Percentiles rank a stretch among this genome's conserved stretches.
Evolutionary conservation across 2,797 vertebrate genomes (phyloP).

Genomic region (Telmatherina bonti): DNA sequence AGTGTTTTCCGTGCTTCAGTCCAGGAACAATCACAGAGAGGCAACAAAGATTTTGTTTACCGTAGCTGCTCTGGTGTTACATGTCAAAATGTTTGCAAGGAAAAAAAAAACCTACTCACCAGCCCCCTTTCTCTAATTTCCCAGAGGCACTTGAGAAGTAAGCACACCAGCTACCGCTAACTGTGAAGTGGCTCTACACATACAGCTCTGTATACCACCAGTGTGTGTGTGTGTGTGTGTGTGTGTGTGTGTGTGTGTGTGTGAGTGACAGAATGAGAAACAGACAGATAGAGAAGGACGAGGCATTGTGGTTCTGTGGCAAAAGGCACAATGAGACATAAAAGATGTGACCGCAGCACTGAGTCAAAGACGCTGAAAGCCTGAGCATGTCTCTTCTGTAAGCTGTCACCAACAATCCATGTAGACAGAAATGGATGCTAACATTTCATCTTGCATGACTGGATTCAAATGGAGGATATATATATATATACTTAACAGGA

Average conservation of each 20-base stretch:
- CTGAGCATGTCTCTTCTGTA: conserved; percentile 5
- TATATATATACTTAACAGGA: neutral
- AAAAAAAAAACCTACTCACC: conserved; percentile 7
- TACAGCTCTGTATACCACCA: neutral
- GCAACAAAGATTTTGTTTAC: too few species aligned
- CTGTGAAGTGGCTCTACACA: conserved; percentile 43
- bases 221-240: conserved; percentile 8
- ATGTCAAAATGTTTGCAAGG: conserved; percentile 19
- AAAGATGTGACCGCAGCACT: conserved; percentile 54
- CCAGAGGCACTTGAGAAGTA: conserved; percentile 17
- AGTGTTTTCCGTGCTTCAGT: neutral
- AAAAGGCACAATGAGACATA: conserved; percentile 38
- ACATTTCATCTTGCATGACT: neutral
- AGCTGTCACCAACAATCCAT: neutral
- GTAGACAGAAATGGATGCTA: neutral
- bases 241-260: conserved; percentile 9
- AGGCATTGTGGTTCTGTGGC: conserved; percentile 65
- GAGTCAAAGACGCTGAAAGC: conserved; percentile 24
- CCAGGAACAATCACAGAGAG: neutral
- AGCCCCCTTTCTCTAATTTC: conserved; percentile 12
- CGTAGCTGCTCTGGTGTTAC: neutral
- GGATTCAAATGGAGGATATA: neutral
- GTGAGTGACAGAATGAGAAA: conserved; percentile 1
- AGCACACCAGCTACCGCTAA: conserved; percentile 19
- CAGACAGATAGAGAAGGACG: conserved; percentile 6